Percentiles rank a stretch among this genome's conserved stretches.
phyloP scores from a whole-genome alignment of 2,888 invertebrate species.

The Stenurella melanura region DNA sequence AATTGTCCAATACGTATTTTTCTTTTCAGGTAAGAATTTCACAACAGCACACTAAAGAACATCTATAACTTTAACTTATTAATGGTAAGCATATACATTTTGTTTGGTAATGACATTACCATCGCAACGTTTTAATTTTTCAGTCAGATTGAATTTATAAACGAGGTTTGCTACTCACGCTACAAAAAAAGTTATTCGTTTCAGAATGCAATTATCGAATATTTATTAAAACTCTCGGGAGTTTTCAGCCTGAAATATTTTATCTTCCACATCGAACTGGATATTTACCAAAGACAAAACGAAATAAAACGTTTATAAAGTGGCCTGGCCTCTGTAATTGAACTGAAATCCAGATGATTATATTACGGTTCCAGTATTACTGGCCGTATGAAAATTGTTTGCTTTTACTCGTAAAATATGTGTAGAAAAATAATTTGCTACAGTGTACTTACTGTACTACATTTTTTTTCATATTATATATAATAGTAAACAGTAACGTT shows the following conservation, averaged over 20 bases:
- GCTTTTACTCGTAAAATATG: background rate
- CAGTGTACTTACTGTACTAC: background rate
- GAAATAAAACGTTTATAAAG: slow-evolving; percentile 27
- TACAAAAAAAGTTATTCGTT: slow-evolving; percentile 16
- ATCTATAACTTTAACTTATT: background rate
- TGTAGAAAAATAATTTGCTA: background rate
- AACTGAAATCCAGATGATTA: slow-evolving; percentile 18
- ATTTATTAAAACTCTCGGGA: slow-evolving; percentile 31
- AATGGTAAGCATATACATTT: background rate
- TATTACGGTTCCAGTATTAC: background rate
- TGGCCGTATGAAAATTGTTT: background rate
- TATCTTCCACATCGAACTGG: slow-evolving; percentile 25
- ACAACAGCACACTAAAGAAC: background rate
- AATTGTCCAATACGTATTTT: background rate
- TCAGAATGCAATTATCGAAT: slow-evolving; percentile 29
- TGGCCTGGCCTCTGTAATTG: slow-evolving; percentile 17
- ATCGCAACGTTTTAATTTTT: background rate
- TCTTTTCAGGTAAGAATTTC: slow-evolving; percentile 17
- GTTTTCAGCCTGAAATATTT: slow-evolving; percentile 23
- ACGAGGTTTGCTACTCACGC: background rate
- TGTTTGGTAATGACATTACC: background rate
- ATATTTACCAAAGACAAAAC: slow-evolving; percentile 10
- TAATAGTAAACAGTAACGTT: background rate
- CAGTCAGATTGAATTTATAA: slow-evolving; percentile 27
- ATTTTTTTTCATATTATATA: background rate